Base-by-base conservation (phyloP, 1,140 invertebrate species). In the Brachionus asplanchnoidis region DNA sequence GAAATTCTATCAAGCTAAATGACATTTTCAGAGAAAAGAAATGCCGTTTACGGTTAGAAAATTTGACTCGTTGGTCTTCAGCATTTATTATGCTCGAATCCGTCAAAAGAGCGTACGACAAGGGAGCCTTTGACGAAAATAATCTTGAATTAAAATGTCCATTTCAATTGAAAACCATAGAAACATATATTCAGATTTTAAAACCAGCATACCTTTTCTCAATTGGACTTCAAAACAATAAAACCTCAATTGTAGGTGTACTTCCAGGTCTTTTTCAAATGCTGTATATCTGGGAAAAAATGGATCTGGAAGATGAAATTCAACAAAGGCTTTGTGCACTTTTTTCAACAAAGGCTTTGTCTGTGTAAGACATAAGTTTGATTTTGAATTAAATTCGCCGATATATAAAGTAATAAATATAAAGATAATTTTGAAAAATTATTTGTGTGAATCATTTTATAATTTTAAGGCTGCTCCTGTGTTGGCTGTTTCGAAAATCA, bases 31-130 rank as follows among this genome's bases (percentile, higher is more conserved):
- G 6, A 8, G 11, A 46, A 44, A 75, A 46, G 36, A 44, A 75
- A 46, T 44, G 14, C 4, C 12, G 70, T 7, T n/a, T 75, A 14
- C 14, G 36, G 14, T 11, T 75, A 8, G 70, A 75, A 46, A 44
- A 75, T 75, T 7, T n/a, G 11, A 75, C 70, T 20, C 7, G 70
- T n/a, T 75, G 70, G 70, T 75, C 70, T 44, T 75, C 70, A 9
- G 70, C 70, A n/a, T 75, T 40, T 75, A 4, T 75, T 0, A 75
- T 75, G 70, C 70, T 75, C 7, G 70, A 75, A n/a, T 75, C 42
- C 8, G 70, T 75, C 7, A 75, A 75, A 46, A 23, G 70, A 23
- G 70, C 36, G 8, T 75, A 75, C 36, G 70, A 75, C 36, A 75
- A 46, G 17, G n/a, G n/a, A 6, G 14, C 17, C 3, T 75, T 75